Evolutionary conservation across 2,113 vertebrate genomes (phyloP).

Genomic region (Ceyx margarethae): DNA sequence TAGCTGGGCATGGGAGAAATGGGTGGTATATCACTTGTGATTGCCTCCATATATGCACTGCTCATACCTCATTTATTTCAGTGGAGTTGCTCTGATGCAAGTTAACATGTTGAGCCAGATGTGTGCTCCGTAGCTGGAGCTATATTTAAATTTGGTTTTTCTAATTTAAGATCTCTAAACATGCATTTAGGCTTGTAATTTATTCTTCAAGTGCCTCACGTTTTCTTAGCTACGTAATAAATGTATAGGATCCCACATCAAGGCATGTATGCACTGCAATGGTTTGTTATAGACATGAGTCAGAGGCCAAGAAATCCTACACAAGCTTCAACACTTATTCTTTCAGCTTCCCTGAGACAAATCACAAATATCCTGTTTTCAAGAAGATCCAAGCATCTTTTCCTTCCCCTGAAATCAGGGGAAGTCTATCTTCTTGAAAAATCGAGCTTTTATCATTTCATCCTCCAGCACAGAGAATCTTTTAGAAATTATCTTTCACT

Average conservation of each 20-base stretch:
- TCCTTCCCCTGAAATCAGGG: not conserved
- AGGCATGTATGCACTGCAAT: not conserved
- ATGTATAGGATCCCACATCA: not conserved
- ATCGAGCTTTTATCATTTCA: not conserved
- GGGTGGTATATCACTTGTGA: not conserved
- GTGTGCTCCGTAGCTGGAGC: not conserved
- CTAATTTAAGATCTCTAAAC: not conserved
- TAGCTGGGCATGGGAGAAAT: not conserved
- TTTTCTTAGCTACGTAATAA: not conserved
- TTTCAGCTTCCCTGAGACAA: not conserved
- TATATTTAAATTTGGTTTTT: not conserved
- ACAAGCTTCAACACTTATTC: not conserved
- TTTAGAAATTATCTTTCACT: not conserved
- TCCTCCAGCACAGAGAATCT: not conserved
- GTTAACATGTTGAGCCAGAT: not conserved
- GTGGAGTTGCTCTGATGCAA: accelerated
- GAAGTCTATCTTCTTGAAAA: not conserved
- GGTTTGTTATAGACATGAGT: not conserved
- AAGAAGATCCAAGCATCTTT: not conserved
- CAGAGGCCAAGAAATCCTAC: not conserved
- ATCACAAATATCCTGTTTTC: not conserved
- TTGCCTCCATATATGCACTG: not conserved
- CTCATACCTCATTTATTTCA: not conserved
- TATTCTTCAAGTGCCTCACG: not conserved
- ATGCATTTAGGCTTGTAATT: not conserved